phyloP scores from a whole-genome alignment of 2,888 invertebrate genomes.

The Lypha dubia region DNA sequence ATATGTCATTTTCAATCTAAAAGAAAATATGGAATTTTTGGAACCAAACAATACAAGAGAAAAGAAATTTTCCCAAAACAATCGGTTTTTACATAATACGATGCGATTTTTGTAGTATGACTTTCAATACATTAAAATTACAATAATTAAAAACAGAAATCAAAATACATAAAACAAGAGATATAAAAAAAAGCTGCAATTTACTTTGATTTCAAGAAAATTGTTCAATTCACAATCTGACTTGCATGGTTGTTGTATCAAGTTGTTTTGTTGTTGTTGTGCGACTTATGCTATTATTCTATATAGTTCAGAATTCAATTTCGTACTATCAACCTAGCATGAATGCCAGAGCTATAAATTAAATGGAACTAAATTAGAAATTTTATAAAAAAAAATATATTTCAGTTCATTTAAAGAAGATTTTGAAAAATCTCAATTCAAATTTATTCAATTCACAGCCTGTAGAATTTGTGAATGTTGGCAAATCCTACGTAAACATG shows the following conservation, averaged over 20 bases:
- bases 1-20: constrained; percentile 90
- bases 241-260: background rate
- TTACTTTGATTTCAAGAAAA: constrained; percentile 2
- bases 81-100: constrained; percentile 22
- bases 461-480: too few species aligned
- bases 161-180: background rate
- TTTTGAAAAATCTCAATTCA: too few species aligned
- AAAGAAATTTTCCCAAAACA: constrained; percentile 10
- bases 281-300: background rate
- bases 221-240: constrained; percentile 31
- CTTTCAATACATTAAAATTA: constrained; percentile 50
- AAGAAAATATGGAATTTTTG: constrained; percentile 69
- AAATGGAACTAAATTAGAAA: background rate
- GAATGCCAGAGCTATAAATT: background rate
- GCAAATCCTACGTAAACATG: too few species aligned
- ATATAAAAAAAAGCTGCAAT: constrained; percentile 22
- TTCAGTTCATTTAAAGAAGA: too few species aligned
- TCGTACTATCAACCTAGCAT: background rate
- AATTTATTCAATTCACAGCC: too few species aligned
- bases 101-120: constrained; percentile 26
- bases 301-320: background rate
- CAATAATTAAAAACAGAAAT: constrained; percentile 21
- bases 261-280: too few species aligned
- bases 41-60: constrained; percentile 54
- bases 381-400: too few species aligned